These are phyloP conservation scores for Sinocyclocheilus grahami DNA, from an alignment of 2,113 vertebrate genomes.

Conservation along the genomic window DNA sequence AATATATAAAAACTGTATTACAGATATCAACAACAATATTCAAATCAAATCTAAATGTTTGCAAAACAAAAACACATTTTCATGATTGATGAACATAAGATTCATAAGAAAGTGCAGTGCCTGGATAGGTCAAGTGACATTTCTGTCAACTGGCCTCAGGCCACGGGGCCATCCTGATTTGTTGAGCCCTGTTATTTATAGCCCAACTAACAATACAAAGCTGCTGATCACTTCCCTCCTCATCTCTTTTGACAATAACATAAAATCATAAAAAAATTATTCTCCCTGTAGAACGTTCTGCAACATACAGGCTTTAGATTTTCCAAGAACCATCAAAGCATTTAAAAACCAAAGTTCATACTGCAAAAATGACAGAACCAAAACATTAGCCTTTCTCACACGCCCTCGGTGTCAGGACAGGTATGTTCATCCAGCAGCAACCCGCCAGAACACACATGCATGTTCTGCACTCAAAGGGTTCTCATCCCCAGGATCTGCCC, in stretches of 20 bases:
- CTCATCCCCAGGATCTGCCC: constrained; percentile 36
- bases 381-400: constrained; percentile 47
- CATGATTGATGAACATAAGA: background rate
- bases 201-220: background rate
- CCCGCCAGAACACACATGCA: constrained; percentile 47
- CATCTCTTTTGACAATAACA: background rate
- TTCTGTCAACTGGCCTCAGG: constrained; percentile 5
- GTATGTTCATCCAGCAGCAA: constrained; percentile 47
- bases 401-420: constrained; percentile 47
- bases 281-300: too few relatives aligned
- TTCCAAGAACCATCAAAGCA: constrained; percentile 11
- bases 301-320: background rate
- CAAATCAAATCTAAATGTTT: background rate
- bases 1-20: too few relatives aligned
- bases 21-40: background rate
- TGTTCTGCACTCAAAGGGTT: constrained; percentile 49
- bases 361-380: constrained; percentile 43
- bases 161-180: background rate
- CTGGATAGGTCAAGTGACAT: background rate
- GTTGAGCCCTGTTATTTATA: constrained; percentile 5
- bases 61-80: background rate
- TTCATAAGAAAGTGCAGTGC: background rate
- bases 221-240: background rate
- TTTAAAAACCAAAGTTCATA: background rate
- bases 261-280: background rate